A percentile compares a stretch with the other conserved stretches of the same genome.
These are phyloP conservation scores for Synergus gifuensis DNA, from an alignment of 2,888 invertebrate species.

Conservation along the genomic window DNA sequence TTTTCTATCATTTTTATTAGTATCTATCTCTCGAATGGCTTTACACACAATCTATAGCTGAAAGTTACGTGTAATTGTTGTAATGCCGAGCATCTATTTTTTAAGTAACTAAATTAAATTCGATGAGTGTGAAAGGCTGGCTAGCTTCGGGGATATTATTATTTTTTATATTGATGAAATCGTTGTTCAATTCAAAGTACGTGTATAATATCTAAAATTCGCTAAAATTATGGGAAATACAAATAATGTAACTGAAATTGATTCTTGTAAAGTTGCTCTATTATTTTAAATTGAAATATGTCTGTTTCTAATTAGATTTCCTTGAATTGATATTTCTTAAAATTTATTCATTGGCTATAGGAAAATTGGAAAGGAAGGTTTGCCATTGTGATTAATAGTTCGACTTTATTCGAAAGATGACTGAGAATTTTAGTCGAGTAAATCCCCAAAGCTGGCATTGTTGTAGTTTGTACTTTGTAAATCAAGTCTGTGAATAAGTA, in stretches of 20 bases:
- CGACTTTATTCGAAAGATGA: conserved; percentile 44
- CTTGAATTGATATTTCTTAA: background rate
- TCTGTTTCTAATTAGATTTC: background rate
- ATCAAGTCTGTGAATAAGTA: conserved; percentile 58
- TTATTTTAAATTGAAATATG: background rate
- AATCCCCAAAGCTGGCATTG: conserved; percentile 52
- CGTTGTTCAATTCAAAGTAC: background rate
- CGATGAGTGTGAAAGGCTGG: conserved; percentile 7
- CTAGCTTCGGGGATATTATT: background rate
- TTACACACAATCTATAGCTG: background rate
- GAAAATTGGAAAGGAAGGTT: conserved; percentile 34
- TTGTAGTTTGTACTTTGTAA: conserved; percentile 42
- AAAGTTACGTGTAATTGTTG: background rate
- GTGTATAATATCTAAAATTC: background rate
- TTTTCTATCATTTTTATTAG: background rate
- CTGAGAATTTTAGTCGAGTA: conserved; percentile 33
- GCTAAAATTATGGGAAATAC: background rate
- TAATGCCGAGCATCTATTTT: conserved; percentile 2
- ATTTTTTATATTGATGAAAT: background rate
- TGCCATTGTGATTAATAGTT: conserved; percentile 49
- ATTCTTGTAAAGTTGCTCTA: background rate
- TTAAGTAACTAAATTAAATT: conserved; percentile 3
- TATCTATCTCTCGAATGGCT: background rate
- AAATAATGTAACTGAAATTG: background rate
- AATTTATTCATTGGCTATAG: background rate